Percentiles rank a stretch among this genome's conserved stretches.
Evolutionary conservation across 2,888 invertebrate genomes (phyloP).

Genomic region (Dolichopus griseipennis): DNA sequence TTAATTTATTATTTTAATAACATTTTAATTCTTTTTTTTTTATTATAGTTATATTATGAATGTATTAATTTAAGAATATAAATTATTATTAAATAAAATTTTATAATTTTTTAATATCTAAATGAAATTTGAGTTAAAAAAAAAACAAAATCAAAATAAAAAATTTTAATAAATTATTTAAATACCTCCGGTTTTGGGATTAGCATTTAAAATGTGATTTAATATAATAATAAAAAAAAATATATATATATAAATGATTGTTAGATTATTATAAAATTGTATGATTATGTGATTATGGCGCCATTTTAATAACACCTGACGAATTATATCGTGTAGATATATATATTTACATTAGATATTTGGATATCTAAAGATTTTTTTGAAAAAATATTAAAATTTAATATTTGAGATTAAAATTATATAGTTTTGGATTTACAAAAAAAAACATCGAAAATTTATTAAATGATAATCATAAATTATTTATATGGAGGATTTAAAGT

Average conservation of each 20-base stretch:
- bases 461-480: no score
- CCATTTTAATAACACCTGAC: neutral
- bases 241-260: neutral
- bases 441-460: no score
- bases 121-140: neutral
- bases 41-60: neutral
- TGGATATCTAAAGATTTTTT: no score
- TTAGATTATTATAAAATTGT: neutral
- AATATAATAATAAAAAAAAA: neutral
- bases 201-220: neutral
- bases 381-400: no score
- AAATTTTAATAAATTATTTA: no score
- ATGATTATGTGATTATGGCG: constrained; percentile 1
- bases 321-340: no score
- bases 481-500: no score
- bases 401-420: no score
- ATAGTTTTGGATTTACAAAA: no score
- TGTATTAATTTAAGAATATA: neutral
- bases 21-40: neutral
- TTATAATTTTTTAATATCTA: no score
- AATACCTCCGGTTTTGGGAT: neutral
- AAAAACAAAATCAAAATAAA: neutral
- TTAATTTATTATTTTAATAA: neutral
- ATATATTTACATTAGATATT: no score
- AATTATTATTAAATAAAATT: neutral